A percentile compares a stretch with the other conserved stretches of the same genome.
Evolutionary conservation across 2,888 invertebrate genomes (phyloP).

Genomic region (Sinodicranocentrus sp.): DNA sequence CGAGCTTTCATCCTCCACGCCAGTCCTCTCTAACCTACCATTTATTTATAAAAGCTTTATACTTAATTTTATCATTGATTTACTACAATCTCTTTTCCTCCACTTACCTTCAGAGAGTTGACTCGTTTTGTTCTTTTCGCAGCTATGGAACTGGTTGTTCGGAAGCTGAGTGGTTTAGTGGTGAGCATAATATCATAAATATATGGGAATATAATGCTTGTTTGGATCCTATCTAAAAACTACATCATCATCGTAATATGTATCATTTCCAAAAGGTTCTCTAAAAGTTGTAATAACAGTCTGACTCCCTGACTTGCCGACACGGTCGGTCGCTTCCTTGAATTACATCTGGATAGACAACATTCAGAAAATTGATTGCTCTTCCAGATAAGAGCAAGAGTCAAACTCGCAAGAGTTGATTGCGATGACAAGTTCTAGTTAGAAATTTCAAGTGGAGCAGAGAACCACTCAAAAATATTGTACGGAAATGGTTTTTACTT

Average conservation of each 20-base stretch:
- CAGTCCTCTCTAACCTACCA: slow-evolving; percentile 68
- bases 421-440: neutral
- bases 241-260: neutral
- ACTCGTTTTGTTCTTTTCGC: slow-evolving; percentile 29
- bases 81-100: slow-evolving; percentile 73
- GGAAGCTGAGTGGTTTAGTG: slow-evolving; percentile 38
- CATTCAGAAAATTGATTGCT: slow-evolving; percentile 7
- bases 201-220: slow-evolving; percentile 19
- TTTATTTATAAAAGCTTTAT: slow-evolving; percentile 76
- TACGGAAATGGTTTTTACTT: no score
- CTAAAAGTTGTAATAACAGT: slow-evolving; percentile 18
- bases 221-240: slow-evolving; percentile 26
- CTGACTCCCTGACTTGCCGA: slow-evolving; percentile 12
- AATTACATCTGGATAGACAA: slow-evolving; percentile 9
- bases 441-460: no score
- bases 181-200: slow-evolving; percentile 32
- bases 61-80: slow-evolving; percentile 76
- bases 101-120: slow-evolving; percentile 70
- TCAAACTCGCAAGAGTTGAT: slow-evolving; percentile 4
- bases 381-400: slow-evolving; percentile 27
- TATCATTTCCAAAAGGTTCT: slow-evolving; percentile 18
- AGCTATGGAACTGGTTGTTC: neutral
- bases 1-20: slow-evolving; percentile 71
- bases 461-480: no score
- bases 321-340: slow-evolving; percentile 37